Evolutionary conservation across 53 echinoderm and acorn worm genomes (phyloP).

Genomic region (Zoroaster sp.): DNA sequence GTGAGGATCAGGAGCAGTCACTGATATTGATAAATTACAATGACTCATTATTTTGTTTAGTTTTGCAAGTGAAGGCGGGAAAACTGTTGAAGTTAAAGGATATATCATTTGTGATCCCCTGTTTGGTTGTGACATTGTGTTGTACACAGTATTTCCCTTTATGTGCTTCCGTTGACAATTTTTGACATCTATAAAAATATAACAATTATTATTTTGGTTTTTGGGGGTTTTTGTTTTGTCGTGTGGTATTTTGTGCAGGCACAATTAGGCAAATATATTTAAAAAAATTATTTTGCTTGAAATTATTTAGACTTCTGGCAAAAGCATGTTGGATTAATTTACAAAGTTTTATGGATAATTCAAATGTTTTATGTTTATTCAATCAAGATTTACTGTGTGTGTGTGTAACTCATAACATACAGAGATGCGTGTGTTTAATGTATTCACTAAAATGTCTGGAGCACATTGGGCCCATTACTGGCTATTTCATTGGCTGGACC

Average conservation of each 20-base stretch:
- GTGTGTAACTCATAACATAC: background rate
- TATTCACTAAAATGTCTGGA: background rate
- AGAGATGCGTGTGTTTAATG: background rate
- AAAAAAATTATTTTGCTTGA: background rate
- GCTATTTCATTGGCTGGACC: constrained; percentile 56
- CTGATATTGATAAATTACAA: too few species aligned
- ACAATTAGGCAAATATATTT: constrained; percentile 3
- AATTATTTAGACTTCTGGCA: background rate
- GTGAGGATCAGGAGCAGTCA: too few species aligned
- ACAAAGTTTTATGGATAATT: background rate
- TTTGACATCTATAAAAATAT: background rate
- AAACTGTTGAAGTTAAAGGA: too few species aligned
- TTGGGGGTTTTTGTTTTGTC: background rate
- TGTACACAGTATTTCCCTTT: background rate
- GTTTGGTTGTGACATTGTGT: too few species aligned
- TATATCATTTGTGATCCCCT: too few species aligned
- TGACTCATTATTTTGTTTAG: too few species aligned
- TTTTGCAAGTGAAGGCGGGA: too few species aligned
- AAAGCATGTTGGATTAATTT: background rate
- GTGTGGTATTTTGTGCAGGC: constrained; percentile 32
- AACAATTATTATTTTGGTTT: background rate
- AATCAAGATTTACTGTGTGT: background rate
- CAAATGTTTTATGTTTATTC: background rate
- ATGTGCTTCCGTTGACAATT: background rate
- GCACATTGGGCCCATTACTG: background rate